Evolutionary conservation across 2,888 invertebrate genomes (phyloP).

Genomic region (Melinopterus prodromus): DNA sequence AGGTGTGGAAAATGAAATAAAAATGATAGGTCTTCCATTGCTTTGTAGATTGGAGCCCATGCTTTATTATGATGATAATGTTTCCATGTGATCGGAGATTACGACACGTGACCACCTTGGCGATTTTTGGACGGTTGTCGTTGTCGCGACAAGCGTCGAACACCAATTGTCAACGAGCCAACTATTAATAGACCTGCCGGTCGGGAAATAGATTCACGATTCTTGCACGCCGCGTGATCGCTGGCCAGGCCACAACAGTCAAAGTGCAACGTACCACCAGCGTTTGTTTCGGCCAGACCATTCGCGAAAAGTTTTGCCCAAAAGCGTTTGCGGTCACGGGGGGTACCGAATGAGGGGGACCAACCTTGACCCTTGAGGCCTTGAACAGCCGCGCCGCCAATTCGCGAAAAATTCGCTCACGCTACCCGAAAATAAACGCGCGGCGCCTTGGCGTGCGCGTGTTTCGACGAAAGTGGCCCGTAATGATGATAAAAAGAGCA

Average conservation of each 20-base stretch:
- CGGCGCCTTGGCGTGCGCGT: neutral
- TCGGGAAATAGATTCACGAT: neutral
- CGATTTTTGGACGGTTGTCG: neutral
- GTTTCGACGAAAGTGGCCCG: neutral
- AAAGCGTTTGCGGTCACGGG: neutral
- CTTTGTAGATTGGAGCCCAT: neutral
- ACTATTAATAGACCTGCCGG: neutral
- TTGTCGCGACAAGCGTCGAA: neutral
- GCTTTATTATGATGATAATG: too few relatives aligned
- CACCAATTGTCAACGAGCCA: neutral
- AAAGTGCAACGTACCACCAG: neutral
- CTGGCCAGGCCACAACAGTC: neutral
- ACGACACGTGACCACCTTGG: neutral
- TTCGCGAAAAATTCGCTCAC: neutral
- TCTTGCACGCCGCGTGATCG: neutral
- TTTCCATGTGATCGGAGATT: neutral
- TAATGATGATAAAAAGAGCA: neutral
- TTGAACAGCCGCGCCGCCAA: neutral
- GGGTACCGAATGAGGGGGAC: neutral
- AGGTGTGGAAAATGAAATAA: too few relatives aligned
- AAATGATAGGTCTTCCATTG: neutral
- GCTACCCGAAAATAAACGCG: neutral
- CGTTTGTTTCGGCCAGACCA: neutral
- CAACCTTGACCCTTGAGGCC: neutral
- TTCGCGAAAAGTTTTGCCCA: neutral